Evolutionary conservation across 2,113 vertebrate species (phyloP).

Genomic region (Antidorcas marsupialis): DNA sequence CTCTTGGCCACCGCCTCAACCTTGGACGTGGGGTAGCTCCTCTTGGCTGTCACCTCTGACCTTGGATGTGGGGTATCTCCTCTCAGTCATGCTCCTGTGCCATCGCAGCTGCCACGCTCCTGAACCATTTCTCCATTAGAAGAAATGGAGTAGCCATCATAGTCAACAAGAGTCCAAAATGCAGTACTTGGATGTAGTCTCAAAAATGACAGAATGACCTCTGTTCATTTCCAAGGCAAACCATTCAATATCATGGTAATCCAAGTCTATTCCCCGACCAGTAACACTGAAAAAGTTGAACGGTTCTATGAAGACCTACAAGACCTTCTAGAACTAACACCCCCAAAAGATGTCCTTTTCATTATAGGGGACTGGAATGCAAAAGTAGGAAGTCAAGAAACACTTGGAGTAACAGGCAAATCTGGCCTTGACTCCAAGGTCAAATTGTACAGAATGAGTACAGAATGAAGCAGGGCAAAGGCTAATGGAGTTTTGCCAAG

Average conservation of each 20-base stretch:
- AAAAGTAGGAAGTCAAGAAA: too few species aligned
- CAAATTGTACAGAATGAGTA: not conserved
- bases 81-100: not conserved
- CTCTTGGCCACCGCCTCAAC: too few species aligned
- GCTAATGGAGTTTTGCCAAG: not conserved
- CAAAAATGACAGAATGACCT: not conserved
- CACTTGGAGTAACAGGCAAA: too few species aligned
- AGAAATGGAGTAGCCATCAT: not conserved
- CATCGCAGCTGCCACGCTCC: fast-evolving
- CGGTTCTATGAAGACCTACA: not conserved
- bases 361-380: not conserved
- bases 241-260: not conserved
- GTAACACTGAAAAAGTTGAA: not conserved
- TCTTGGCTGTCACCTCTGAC: not conserved
- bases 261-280: not conserved
- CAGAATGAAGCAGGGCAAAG: not conserved
- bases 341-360: not conserved
- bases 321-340: not conserved
- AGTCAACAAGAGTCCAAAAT: not conserved
- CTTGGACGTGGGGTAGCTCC: not conserved
- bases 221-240: not conserved
- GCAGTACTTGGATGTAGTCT: not conserved
- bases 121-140: not conserved
- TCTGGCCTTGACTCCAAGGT: too few species aligned
- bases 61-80: too few species aligned